Evolutionary conservation across 1,140 invertebrate genomes (phyloP).

Genomic region (Anoplophora glabripennis): DNA sequence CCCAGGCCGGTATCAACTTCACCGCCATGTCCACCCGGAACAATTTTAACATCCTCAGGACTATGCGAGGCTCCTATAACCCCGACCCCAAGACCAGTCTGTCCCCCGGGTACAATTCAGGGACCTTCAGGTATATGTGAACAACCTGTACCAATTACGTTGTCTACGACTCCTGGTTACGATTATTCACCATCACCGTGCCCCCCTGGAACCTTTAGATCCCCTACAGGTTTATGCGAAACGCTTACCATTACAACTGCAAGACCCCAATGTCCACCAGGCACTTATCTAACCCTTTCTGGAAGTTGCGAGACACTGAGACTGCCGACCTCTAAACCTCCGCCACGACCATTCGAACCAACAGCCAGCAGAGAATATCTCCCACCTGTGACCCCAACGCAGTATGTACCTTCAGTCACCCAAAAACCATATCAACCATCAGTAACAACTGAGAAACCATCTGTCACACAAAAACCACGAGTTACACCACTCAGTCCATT

Average conservation of each 20-base stretch:
- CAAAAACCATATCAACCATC: slow-evolving; percentile 19
- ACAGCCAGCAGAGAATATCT: slow-evolving; percentile 7
- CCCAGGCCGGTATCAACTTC: neutral
- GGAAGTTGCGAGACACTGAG: neutral
- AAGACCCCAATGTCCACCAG: neutral
- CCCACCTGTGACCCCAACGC: slow-evolving; percentile 4
- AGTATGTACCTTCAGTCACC: slow-evolving; percentile 17
- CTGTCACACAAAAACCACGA: slow-evolving; percentile 13
- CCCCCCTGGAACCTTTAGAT: neutral
- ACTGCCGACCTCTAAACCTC: neutral
- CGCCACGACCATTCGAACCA: neutral
- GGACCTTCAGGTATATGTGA: neutral
- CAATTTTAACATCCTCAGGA: slow-evolving; percentile 21
- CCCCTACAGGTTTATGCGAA: neutral
- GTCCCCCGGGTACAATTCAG: neutral
- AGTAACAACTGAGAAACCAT: slow-evolving; percentile 9
- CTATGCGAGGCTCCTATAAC: slow-evolving; percentile 3
- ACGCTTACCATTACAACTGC: neutral
- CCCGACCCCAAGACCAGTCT: slow-evolving; percentile 11
- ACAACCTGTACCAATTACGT: neutral
- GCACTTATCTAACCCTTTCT: neutral
- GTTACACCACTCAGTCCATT: slow-evolving; percentile 8
- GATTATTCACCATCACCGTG: slow-evolving; percentile 6
- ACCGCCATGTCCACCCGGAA: slow-evolving; percentile 20
- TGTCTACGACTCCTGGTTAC: slow-evolving; percentile 4